Conservation (phyloP, 35 echinoderm and acorn worm species). For the Apostichopus japonicus region DNA sequence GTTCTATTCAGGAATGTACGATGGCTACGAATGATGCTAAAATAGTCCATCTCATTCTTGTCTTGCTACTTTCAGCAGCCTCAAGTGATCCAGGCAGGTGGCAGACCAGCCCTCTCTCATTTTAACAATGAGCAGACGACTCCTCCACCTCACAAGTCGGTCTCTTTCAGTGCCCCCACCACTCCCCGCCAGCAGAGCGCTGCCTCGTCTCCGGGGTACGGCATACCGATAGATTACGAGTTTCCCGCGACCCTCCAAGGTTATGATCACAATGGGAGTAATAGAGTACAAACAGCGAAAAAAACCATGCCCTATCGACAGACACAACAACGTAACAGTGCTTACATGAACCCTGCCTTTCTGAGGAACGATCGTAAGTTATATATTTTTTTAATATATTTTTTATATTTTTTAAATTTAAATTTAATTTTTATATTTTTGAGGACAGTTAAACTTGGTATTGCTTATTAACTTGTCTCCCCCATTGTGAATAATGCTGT, state of each 20-base stretch:
- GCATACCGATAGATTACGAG: background rate
- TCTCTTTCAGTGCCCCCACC: conserved; percentile 17
- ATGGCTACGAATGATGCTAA: no score
- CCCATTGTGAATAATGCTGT: no score
- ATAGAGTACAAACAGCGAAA: background rate
- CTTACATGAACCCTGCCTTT: background rate
- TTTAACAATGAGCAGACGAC: background rate
- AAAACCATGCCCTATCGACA: background rate
- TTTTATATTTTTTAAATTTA: no score
- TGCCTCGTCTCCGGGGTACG: background rate
- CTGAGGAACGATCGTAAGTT: background rate
- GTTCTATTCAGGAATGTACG: no score
- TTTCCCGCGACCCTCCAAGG: background rate
- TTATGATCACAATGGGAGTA: background rate
- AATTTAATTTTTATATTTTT: no score
- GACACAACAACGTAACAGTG: background rate
- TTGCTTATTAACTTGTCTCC: no score
- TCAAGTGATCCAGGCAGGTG: background rate
- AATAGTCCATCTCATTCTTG: no score
- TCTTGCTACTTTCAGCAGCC: background rate
- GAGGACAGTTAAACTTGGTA: no score
- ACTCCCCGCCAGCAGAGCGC: background rate
- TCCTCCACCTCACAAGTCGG: background rate
- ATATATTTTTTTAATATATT: background rate
- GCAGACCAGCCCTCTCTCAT: background rate